Conservation (phyloP, 2,888 invertebrate genomes). For the Agrochola lota region DNA sequence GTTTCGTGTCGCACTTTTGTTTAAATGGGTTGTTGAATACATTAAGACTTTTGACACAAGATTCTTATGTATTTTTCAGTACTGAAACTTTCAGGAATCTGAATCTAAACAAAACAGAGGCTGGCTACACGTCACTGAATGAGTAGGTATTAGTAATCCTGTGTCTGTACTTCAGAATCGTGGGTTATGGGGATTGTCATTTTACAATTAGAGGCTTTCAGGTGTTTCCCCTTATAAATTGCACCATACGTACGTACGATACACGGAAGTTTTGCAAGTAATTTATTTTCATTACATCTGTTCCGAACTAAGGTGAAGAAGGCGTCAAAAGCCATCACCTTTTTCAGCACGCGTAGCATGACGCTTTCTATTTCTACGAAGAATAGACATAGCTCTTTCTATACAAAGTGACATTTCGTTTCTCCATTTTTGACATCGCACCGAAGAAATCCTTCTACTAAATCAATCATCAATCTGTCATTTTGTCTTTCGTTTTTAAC, state of each 20-base stretch:
- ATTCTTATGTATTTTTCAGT: background rate
- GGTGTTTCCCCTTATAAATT: background rate
- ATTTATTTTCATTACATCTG: background rate
- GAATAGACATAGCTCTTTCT: too few species aligned
- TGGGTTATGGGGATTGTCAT: background rate
- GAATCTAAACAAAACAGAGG: background rate
- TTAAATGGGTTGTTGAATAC: conserved; percentile 23
- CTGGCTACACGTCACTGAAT: background rate
- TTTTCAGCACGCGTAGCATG: background rate
- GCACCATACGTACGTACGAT: background rate
- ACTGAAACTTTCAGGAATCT: background rate
- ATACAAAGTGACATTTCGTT: too few species aligned
- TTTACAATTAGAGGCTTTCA: background rate
- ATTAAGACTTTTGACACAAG: background rate
- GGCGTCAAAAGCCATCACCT: background rate
- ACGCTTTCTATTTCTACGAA: too few species aligned
- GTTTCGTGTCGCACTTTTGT: conserved; percentile 3
- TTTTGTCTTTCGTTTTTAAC: too few species aligned
- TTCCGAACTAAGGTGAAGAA: too few species aligned
- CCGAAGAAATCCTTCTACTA: too few species aligned
- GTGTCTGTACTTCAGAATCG: background rate
- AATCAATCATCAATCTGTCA: too few species aligned
- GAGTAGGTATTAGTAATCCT: background rate
- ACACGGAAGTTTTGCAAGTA: background rate
- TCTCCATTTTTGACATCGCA: too few species aligned